These are phyloP conservation scores for Morpho deidamia DNA, from an alignment of 2,888 invertebrate genomes.

Conservation along the genomic window DNA sequence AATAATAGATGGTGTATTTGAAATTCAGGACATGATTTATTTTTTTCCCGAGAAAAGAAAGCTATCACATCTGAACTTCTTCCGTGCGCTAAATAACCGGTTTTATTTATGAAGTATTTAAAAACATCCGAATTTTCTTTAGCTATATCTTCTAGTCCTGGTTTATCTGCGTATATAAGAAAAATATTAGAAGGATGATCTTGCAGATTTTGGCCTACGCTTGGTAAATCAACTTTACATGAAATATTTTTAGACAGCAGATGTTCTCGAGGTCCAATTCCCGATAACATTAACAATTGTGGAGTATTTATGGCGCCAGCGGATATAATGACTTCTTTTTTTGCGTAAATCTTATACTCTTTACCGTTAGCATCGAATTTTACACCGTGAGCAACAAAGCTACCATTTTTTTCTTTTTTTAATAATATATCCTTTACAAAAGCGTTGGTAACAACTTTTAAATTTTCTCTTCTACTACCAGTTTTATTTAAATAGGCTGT, in stretches of 20 bases:
- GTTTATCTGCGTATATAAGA: constrained; percentile 41
- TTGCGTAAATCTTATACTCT: constrained; percentile 29
- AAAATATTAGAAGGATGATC: constrained; percentile 50
- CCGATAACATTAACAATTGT: constrained; percentile 41
- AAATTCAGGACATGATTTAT: constrained; percentile 44
- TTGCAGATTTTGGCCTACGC: constrained; percentile 42
- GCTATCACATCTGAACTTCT: constrained; percentile 73
- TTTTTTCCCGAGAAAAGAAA: constrained; percentile 38
- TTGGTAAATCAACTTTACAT: constrained; percentile 37
- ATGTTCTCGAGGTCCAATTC: constrained; percentile 39
- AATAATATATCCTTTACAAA: constrained; percentile 69
- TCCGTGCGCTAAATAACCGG: constrained; percentile 65
- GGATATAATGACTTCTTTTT: constrained; percentile 38
- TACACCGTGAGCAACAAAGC: constrained; percentile 31
- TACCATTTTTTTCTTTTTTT: constrained; percentile 48
- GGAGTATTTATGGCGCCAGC: constrained; percentile 41
- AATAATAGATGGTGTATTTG: constrained; percentile 36
- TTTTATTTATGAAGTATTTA: constrained; percentile 67
- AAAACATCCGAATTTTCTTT: constrained; percentile 45
- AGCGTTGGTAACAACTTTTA: constrained; percentile 60
- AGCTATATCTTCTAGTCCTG: constrained; percentile 33
- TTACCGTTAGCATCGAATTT: constrained; percentile 37
- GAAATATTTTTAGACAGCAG: constrained; percentile 33
- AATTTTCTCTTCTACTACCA: constrained; percentile 38
- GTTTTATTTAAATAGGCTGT: constrained; percentile 57